Percentiles rank a stretch among this genome's conserved stretches.
Evolutionary conservation across 1,140 invertebrate species (phyloP).

Genomic region (Arion vulgaris): DNA sequence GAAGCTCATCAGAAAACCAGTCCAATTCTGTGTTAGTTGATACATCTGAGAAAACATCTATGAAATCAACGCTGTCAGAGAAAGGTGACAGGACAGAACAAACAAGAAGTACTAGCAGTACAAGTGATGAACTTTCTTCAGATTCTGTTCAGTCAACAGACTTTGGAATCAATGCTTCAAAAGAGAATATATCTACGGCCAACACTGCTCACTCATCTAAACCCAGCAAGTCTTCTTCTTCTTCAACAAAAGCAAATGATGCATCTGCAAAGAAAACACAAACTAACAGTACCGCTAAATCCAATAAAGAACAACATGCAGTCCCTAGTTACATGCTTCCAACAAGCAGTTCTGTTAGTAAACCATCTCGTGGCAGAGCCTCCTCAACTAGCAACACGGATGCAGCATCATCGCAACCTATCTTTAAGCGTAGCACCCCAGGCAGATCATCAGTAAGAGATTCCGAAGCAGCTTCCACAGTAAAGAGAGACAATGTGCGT

Average conservation of each 20-base stretch:
- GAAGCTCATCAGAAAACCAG: no score
- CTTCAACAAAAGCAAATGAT: constrained; percentile 12
- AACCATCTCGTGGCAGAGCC: neutral
- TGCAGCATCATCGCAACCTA: constrained; percentile 5
- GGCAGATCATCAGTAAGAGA: constrained; percentile 46
- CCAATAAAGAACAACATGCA: constrained; percentile 40
- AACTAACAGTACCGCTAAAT: constrained; percentile 40
- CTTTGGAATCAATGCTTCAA: constrained; percentile 57
- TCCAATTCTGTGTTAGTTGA: constrained; percentile 16
- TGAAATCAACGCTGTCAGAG: constrained; percentile 52
- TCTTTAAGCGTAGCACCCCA: constrained; percentile 46
- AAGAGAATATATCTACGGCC: constrained; percentile 60
- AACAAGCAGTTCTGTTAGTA: constrained; percentile 7
- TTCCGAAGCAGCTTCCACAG: constrained; percentile 36
- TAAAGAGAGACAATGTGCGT: constrained; percentile 41
- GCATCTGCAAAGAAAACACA: neutral
- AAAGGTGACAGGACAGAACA: constrained; percentile 65
- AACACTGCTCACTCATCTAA: constrained; percentile 45
- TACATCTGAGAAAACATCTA: neutral
- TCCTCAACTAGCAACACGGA: neutral
- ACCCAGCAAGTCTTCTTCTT: neutral
- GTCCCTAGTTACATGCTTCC: constrained; percentile 59
- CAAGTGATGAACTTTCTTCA: constrained; percentile 45
- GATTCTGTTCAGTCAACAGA: constrained; percentile 54
- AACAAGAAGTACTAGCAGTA: constrained; percentile 46